Evolutionary conservation across 2,113 vertebrate species (phyloP), one percentile per base, ranked within the genome.

Genomic region (Oncorhynchus gorbuscha): DNA sequence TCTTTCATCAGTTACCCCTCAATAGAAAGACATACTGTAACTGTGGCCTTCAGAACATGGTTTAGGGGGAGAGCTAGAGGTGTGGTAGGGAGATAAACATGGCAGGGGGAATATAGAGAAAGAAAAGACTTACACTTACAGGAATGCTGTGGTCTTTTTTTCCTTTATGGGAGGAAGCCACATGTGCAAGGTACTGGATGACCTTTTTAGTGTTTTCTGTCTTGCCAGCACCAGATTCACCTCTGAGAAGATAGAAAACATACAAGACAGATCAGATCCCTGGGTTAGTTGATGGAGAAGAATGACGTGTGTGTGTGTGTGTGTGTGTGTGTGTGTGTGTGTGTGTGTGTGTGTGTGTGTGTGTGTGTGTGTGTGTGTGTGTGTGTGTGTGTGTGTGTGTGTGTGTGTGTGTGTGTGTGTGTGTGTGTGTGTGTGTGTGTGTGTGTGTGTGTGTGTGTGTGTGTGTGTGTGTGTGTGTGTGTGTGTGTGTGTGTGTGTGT

Each of bases 121-220:
- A 6, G 59, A 73, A 81, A 74, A 55, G 5, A 55, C 51, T 18
- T 55, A 55, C 51, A 97, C 98, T 99, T 90, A 99, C 97, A 90
- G 97, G 95, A 94, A 97, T 94, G 87, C 95, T 97, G 88, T 99
- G 97, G 91, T 99, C 98, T 92, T 97, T 99, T 87, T 96, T 95
- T 93, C 96, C 97, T 93, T 98, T 99, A 85, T 99, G 98, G 71
- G 97, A 99, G 79, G 98, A 99, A 77, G 98, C 97, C 75, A 99
- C 98, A 5, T 99, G 97, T 71, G 98, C 98, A 86, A 99, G 94
- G 91, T 99, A 99, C 78, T 99, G 98, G 89, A 99, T 99, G 74
- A 99, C 97, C 85, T 99, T 99, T 92, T 99, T 99, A 6, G 97
- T 99, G 90, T 99, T 99, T 87, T 99, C 97, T 0, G 97, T 99